These are phyloP conservation scores for Drosophila yooni DNA, from an alignment of 2,888 invertebrate species.

Conservation along the genomic window DNA sequence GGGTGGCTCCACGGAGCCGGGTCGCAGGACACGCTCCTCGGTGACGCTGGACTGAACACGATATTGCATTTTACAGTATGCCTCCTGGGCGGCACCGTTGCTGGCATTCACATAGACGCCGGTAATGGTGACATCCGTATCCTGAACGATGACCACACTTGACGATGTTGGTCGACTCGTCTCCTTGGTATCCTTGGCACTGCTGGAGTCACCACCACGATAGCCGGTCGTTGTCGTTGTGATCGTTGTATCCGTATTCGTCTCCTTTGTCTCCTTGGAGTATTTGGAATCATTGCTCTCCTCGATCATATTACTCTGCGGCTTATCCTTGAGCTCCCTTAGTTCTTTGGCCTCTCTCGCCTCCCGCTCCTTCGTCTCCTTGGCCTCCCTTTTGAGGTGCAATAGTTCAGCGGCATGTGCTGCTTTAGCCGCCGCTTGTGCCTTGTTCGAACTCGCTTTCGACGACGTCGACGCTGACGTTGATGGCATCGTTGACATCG, in stretches of 20 bases:
- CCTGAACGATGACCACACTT: conserved; percentile 92
- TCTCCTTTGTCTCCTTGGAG: conserved; percentile 83
- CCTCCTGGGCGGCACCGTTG: conserved; percentile 90
- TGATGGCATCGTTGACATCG: not conserved
- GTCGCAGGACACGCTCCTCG: conserved; percentile 91
- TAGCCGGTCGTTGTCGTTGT: conserved; percentile 77
- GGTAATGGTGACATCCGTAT: conserved; percentile 94
- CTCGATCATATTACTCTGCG: conserved; percentile 74
- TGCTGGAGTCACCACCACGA: conserved; percentile 74
- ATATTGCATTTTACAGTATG: conserved; percentile 95
- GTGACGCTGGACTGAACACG: conserved; percentile 95
- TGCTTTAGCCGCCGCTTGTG: not conserved
- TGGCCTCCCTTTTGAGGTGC: conserved; percentile 53
- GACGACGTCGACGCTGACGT: not conserved
- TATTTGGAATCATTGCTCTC: conserved; percentile 83
- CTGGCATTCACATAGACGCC: conserved; percentile 93
- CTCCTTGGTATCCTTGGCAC: conserved; percentile 82
- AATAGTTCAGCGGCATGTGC: not conserved
- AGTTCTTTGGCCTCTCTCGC: conserved; percentile 32
- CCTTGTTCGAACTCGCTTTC: conserved; percentile 8
- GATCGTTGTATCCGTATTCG: conserved; percentile 81
- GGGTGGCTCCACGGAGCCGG: conserved; percentile 84
- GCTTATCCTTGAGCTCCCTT: conserved; percentile 48
- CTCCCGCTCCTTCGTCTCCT: conserved; percentile 33
- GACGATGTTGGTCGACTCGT: conserved; percentile 85